Evolutionary conservation across 2,888 invertebrate genomes (phyloP).

Genomic region (Euzetes globulus): DNA sequence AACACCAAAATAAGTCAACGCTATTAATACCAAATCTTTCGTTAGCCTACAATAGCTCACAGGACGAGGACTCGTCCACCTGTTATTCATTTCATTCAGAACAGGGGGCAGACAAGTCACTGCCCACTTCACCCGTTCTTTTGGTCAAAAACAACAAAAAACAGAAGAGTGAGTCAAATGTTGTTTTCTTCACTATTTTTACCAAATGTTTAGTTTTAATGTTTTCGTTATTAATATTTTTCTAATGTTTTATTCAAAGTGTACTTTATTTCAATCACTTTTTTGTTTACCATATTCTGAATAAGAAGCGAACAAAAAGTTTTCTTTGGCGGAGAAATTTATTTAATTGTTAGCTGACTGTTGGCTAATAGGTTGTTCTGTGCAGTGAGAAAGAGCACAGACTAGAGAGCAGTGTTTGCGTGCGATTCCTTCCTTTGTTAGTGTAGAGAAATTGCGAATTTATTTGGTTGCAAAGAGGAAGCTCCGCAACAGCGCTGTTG

Average conservation of each 20-base stretch:
- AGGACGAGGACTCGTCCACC: slow-evolving; percentile 4
- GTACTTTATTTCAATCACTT: too few relatives aligned
- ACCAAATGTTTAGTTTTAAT: too few relatives aligned
- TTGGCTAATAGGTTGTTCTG: background rate
- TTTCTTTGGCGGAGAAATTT: background rate
- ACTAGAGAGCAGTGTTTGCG: background rate
- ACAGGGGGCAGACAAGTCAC: background rate
- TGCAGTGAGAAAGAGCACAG: background rate
- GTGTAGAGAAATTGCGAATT: background rate
- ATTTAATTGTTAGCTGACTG: background rate
- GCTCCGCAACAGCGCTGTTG: background rate
- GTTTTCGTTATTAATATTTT: too few relatives aligned
- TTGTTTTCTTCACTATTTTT: background rate
- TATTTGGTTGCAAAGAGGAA: slow-evolving; percentile 6
- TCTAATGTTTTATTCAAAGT: too few relatives aligned
- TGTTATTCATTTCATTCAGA: slow-evolving; percentile 21
- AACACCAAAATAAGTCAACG: slow-evolving; percentile 7
- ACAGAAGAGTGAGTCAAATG: background rate
- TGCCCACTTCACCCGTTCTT: background rate
- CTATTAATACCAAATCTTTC: background rate
- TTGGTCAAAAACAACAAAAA: background rate
- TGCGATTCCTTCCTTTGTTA: background rate
- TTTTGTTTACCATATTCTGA: too few relatives aligned
- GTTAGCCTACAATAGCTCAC: background rate
- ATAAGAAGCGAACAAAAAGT: background rate